phyloP scores from a whole-genome alignment of 2,113 vertebrate genomes.

The Proteles cristata region DNA sequence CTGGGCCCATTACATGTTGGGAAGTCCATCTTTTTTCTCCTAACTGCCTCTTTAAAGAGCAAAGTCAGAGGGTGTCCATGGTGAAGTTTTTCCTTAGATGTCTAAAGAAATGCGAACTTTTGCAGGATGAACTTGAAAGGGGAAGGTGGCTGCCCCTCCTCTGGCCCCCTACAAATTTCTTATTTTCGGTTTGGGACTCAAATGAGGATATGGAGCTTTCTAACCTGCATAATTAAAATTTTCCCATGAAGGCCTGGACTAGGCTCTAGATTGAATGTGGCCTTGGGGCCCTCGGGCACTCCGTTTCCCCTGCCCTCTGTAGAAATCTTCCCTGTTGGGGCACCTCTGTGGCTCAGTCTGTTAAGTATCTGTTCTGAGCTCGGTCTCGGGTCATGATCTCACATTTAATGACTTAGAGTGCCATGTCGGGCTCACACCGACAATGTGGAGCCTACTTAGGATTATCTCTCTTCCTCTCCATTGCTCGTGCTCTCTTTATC shows the following conservation, averaged over 20 bases:
- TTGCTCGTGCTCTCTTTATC: no score
- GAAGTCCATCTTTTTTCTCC: background rate
- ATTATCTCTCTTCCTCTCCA: no score
- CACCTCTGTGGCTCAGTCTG: no score
- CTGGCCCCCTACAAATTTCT: rapidly evolving
- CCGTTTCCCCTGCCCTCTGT: no score
- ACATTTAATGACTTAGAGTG: no score
- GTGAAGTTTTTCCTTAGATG: background rate
- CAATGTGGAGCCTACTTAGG: no score
- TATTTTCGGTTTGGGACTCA: background rate
- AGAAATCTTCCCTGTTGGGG: no score
- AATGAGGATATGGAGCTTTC: background rate
- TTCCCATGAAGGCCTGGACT: background rate
- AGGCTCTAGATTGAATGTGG: background rate
- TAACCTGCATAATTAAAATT: background rate
- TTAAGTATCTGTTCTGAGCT: no score
- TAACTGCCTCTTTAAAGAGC: background rate
- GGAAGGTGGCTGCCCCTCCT: background rate
- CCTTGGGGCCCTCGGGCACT: background rate
- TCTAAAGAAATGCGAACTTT: background rate
- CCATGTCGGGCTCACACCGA: no score
- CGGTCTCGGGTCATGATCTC: no score
- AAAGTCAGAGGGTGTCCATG: background rate
- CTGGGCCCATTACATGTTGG: background rate
- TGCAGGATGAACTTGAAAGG: background rate